Percentiles rank a stretch among this genome's conserved stretches.
Evolutionary conservation across 2,797 vertebrate species (phyloP).

Genomic region (Lepilemur septentrionalis): DNA sequence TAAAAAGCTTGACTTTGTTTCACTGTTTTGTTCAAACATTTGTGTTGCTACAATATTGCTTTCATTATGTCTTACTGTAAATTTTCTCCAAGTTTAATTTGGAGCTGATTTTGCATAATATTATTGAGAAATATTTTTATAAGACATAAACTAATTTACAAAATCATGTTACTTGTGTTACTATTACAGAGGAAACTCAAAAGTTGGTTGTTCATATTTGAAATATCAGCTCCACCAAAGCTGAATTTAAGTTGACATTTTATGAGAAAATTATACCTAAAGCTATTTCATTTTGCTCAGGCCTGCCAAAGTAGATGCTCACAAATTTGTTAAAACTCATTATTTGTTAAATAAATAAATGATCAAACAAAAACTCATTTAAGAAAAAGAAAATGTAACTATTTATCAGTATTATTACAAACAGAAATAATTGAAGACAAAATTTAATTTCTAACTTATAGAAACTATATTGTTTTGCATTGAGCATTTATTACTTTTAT

Average conservation of each 20-base stretch:
- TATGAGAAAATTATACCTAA: neutral
- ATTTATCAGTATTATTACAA: neutral
- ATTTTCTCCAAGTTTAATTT: neutral
- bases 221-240: neutral
- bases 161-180: neutral
- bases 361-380: neutral
- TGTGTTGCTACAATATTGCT: neutral
- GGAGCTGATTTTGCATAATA: neutral
- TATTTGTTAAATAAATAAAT: constrained; percentile 44
- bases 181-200: neutral
- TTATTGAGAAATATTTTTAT: neutral
- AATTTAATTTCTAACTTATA: constrained; percentile 3
- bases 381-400: neutral
- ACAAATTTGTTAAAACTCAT: neutral
- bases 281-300: neutral
- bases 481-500: neutral
- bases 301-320: neutral
- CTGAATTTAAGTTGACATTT: neutral
- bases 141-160: constrained; percentile 38
- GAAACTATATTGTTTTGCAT: neutral
- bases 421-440: neutral
- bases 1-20: neutral
- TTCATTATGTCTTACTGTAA: neutral
- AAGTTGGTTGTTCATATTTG: neutral
- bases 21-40: neutral